These are phyloP conservation scores for Parus major DNA, from an alignment of 2,113 vertebrate genomes.

Conservation along the genomic window DNA sequence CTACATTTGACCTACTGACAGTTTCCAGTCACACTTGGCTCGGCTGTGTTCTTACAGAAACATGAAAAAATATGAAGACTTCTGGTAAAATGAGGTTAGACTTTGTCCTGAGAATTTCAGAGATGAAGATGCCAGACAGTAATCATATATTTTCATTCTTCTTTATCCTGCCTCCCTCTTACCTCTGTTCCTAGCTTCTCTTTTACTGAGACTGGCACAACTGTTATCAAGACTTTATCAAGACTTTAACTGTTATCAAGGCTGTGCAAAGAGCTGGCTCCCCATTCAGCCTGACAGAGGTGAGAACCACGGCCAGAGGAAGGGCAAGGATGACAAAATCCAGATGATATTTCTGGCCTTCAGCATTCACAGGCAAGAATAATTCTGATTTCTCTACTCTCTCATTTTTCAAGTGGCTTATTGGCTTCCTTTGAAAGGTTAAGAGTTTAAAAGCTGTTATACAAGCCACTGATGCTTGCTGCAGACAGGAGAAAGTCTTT, in stretches of 20 bases:
- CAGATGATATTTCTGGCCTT: not conserved
- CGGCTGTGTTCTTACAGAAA: not conserved
- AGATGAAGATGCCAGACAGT: not conserved
- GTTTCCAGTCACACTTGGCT: not conserved
- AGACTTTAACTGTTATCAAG: not conserved
- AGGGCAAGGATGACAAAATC: not conserved
- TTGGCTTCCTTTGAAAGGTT: not conserved
- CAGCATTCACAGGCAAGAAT: not conserved
- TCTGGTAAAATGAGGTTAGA: not conserved
- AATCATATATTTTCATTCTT: not conserved
- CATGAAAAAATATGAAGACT: not conserved
- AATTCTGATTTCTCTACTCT: not conserved
- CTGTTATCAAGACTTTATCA: not conserved
- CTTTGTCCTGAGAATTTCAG: not conserved
- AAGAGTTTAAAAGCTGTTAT: not conserved
- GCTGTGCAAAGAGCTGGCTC: accelerated
- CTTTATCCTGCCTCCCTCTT: not conserved
- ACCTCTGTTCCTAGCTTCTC: not conserved
- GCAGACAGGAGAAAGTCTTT: not conserved
- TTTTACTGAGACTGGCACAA: not conserved
- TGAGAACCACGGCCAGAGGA: not conserved
- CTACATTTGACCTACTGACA: not conserved
- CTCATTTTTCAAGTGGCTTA: not conserved
- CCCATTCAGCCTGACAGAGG: accelerated
- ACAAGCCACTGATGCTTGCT: not conserved